Evolutionary conservation across 1,140 invertebrate genomes (phyloP), one percentile per base, ranked within the genome.

Genomic region (Caerostris extrusa): DNA sequence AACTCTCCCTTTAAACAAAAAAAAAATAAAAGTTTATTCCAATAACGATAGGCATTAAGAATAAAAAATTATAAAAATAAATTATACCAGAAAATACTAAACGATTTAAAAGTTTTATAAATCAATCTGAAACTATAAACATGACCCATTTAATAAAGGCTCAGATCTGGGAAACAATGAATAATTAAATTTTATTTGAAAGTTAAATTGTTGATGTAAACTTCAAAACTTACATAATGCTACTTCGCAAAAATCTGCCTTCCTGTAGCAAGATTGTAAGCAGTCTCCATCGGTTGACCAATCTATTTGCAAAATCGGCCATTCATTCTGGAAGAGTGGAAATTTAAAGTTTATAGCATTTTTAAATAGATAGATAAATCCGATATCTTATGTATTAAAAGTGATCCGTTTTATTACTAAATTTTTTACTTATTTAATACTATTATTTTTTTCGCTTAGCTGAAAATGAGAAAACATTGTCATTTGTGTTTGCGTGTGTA

Each of bases 271-370:
- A 19, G 67, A 69, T 6, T 88, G 85, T 50, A 93, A 53, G 55
- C 17, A 93, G n/a, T 93, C 92, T 12, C 86, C 69, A 55, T 93
- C 92, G 14, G 10, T 50, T 7, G 92, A 89, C 92, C 92, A 93
- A 64, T 93, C 92, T 14, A 93, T 64, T 82, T 93, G 92, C 8
- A 93, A 19, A 19, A 93, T 93, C 2, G 92, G 92, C 55, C 92
- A 69, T 19, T 93, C 56, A 19, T 93, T 93, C 92, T 93, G 58
- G 82, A 93, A 58, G 0, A 60, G 14, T 50, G 7, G n/a, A n/a
- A n/a, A 17, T 3, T 17, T 53, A 4, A 34, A 7, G n/a, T 71
- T n/a, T 71, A 17, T 12, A 71, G 0, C 7, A 53, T 77, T 19
- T 8, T 19, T 53, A 50, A 3, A 12, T 2, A 50, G 4, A 77